Conservation (phyloP, 2,888 invertebrate species). For the Arrhopalites spinosus region DNA sequence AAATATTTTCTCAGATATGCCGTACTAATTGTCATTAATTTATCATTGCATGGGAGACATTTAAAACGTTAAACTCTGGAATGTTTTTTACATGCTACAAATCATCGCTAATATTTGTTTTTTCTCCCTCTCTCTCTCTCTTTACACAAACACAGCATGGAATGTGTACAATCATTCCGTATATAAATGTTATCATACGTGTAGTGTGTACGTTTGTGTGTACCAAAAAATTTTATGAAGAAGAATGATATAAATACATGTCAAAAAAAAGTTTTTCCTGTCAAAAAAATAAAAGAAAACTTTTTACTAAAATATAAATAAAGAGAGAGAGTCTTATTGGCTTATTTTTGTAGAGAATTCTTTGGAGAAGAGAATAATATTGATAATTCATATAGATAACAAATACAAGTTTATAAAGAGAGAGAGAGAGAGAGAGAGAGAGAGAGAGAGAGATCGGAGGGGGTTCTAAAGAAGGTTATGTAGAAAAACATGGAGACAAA, state of each 20-base stretch:
- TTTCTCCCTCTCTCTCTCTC: slow-evolving; percentile 4
- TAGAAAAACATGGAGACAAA: no score
- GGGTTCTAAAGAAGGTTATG: no score
- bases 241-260: slow-evolving; percentile 9
- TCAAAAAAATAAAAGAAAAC: neutral
- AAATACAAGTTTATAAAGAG: no score
- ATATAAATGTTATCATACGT: no score
- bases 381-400: neutral
- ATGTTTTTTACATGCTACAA: slow-evolving; percentile 24
- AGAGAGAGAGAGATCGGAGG: no score
- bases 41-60: slow-evolving; percentile 27
- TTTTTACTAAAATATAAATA: neutral
- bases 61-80: neutral
- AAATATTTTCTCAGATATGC: slow-evolving; percentile 20
- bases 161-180: slow-evolving; percentile 4
- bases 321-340: neutral
- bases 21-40: slow-evolving; percentile 34
- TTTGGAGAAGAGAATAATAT: slow-evolving; percentile 1
- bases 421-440: no score
- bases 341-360: neutral
- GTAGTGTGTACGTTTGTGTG: no score
- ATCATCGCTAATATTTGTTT: slow-evolving; percentile 32
- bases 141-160: neutral
- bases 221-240: no score
- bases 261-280: neutral